A percentile compares a stretch with the other conserved stretches of the same genome.
These are phyloP conservation scores for Eurypyga helias DNA, from an alignment of 2,113 vertebrate species.

Conservation along the genomic window DNA sequence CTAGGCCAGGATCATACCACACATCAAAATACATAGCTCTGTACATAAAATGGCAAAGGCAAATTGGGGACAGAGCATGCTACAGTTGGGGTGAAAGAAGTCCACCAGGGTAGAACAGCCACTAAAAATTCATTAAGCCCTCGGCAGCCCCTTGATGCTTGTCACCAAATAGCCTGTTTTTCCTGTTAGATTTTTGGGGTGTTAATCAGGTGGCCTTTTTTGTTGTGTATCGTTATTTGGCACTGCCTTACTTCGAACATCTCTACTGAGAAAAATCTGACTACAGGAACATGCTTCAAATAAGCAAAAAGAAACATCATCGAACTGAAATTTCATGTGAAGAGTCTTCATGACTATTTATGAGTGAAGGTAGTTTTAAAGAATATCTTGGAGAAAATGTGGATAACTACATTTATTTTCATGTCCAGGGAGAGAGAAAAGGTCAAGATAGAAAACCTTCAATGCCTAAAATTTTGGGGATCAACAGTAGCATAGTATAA, in stretches of 20 bases:
- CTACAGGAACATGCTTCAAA: not conserved
- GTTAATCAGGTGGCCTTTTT: not conserved
- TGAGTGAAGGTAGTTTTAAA: not conserved
- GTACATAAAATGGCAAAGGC: not conserved
- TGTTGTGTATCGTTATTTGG: not conserved
- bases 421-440: not conserved
- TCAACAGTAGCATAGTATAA: not conserved
- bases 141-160: not conserved
- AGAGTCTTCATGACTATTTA: not conserved
- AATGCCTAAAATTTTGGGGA: not conserved
- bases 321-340: not conserved
- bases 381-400: not conserved
- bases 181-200: not conserved
- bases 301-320: not conserved
- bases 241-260: not conserved
- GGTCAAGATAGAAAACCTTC: not conserved
- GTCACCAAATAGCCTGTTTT: not conserved
- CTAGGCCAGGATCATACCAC: not conserved
- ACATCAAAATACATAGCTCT: not conserved
- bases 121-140: not conserved
- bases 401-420: not conserved
- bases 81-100: not conserved
- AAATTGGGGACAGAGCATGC: not conserved
- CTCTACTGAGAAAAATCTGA: not conserved
- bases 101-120: not conserved